phyloP scores from a whole-genome alignment of 2,888 invertebrate genomes.

The Campoletis raptor region DNA sequence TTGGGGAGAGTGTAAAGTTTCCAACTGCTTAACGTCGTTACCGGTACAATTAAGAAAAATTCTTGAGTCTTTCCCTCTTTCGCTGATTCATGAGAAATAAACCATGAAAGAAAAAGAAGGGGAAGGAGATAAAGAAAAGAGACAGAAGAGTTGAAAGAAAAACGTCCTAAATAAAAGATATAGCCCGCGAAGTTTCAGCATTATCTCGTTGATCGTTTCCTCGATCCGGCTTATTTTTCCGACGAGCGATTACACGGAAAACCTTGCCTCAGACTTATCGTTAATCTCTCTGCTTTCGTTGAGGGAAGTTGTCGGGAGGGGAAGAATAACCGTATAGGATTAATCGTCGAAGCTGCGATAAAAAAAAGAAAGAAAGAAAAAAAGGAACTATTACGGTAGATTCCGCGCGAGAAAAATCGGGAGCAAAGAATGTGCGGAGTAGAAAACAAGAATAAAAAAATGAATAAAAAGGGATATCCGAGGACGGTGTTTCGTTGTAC shows the following conservation, averaged over 20 bases:
- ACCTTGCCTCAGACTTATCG: slow-evolving; percentile 67
- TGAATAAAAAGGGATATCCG: slow-evolving; percentile 10
- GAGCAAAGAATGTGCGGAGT: slow-evolving; percentile 48
- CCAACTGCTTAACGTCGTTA: slow-evolving; percentile 35
- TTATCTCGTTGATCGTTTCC: slow-evolving; percentile 70
- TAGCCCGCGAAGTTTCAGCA: slow-evolving; percentile 49
- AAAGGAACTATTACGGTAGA: slow-evolving; percentile 26
- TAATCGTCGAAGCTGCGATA: slow-evolving; percentile 70
- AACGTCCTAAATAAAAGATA: slow-evolving; percentile 42
- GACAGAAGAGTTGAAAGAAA: slow-evolving; percentile 12
- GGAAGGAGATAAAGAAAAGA: slow-evolving; percentile 51
- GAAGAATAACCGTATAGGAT: slow-evolving; percentile 56
- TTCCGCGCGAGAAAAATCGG: slow-evolving; percentile 47
- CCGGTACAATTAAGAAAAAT: slow-evolving; percentile 59
- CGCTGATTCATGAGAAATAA: not conserved
- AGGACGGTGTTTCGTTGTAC: slow-evolving; percentile 21
- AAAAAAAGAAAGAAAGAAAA: slow-evolving; percentile 44
- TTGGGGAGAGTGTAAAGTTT: slow-evolving; percentile 50
- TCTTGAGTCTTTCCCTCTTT: slow-evolving; percentile 10
- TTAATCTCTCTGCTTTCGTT: slow-evolving; percentile 60
- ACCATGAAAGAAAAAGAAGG: slow-evolving; percentile 32
- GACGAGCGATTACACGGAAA: slow-evolving; percentile 62
- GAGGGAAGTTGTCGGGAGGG: slow-evolving; percentile 49
- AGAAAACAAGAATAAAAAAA: slow-evolving; percentile 26
- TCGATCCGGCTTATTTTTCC: slow-evolving; percentile 67